Evolutionary conservation across 2,888 invertebrate species (phyloP), one percentile per base, ranked within the genome.

Genomic region (Anoplius nigerrimus): DNA sequence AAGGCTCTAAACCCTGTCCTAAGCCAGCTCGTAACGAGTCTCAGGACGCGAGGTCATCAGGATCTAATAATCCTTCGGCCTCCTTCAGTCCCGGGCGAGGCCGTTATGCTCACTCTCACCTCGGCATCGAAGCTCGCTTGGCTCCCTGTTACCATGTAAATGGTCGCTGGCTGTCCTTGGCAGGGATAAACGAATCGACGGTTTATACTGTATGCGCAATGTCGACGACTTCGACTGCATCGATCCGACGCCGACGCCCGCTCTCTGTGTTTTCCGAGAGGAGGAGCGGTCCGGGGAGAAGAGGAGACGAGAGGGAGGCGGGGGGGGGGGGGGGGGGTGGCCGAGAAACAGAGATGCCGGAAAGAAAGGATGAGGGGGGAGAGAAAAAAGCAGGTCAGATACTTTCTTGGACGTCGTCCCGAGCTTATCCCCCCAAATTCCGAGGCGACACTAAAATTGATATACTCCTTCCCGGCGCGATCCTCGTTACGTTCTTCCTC

Each of bases 21-120:
- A 68, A 76, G 72, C 74, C 60, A 20, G 42, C 59, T 24, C 59
- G 67, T 71, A 80, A 78, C 62, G 72, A 68, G 58, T 54, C 54
- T 57, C 53, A 45, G 54, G 64, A 66, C 16, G 62, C 60, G 63
- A 62, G 68, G 51, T 65, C 72, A 59, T 78, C 63, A 66, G 62
- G 62, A 78, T 79, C 64, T 76, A 78, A 78, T 79, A 78, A 73
- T 60, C 27, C 63, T 53, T 71, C 59, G 59, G 59, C 65, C 61
- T 59, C 48, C n/a, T 48, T 20, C 43, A 45, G n/a, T 24, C 13
- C 42, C 51, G 18, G 22, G 11, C 21, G 4, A 48, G 13, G 63
- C 61, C 42, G 56, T 62, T 66, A 73, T 65, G 62, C 48, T 48
- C 48, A 18, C 48, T 48, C 34, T 34, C 34, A 34, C 34, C 34